Conservation (phyloP, 2,888 invertebrate genomes). For the Antheraea assamensis region DNA sequence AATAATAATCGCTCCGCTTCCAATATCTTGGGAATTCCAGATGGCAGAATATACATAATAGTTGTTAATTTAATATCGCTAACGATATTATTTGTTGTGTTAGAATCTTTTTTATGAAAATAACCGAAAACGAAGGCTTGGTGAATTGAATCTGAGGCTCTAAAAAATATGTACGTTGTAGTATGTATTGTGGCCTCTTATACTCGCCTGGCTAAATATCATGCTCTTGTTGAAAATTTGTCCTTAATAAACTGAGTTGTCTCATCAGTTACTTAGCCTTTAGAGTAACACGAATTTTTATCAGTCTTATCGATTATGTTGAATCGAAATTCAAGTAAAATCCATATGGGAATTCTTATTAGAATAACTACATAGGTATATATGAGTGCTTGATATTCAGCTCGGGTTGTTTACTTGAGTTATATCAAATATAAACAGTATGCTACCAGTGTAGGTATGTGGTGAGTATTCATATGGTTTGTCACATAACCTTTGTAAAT, state of each 20-base stretch:
- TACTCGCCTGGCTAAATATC: too few relatives aligned
- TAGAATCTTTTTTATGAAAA: neutral
- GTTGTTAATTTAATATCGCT: neutral
- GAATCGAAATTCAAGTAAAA: neutral
- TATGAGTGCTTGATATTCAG: neutral
- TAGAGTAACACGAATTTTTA: too few relatives aligned
- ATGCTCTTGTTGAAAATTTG: too few relatives aligned
- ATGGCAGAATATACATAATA: neutral
- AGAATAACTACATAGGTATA: neutral
- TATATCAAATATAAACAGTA: neutral
- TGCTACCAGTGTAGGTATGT: neutral
- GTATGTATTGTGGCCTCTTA: too few relatives aligned
- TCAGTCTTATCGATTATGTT: too few relatives aligned
- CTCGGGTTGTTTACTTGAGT: neutral
- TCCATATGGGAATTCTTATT: neutral
- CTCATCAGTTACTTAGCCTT: too few relatives aligned
- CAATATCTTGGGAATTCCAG: constrained; percentile 7
- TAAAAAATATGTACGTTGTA: too few relatives aligned
- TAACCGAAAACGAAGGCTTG: too few relatives aligned
- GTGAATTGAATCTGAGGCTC: too few relatives aligned
- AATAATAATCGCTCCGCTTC: neutral
- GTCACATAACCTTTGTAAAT: neutral
- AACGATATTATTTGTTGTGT: neutral
- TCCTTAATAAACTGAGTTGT: too few relatives aligned
- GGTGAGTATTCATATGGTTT: neutral